A percentile compares a stretch with the other conserved stretches of the same genome.
Evolutionary conservation across 2,888 invertebrate species (phyloP).

Genomic region (Metallyticus violacea): DNA sequence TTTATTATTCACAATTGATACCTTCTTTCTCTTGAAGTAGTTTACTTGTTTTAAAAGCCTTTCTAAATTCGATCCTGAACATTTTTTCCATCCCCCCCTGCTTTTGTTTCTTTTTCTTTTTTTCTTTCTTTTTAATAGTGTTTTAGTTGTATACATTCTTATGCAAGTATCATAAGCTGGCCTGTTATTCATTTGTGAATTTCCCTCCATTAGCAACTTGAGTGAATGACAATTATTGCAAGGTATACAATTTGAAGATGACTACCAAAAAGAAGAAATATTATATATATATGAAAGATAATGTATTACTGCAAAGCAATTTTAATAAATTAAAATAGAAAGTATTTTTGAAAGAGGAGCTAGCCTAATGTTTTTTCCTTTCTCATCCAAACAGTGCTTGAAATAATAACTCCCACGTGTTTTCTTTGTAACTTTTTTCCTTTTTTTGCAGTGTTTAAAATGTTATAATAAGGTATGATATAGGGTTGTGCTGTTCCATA

Average conservation of each 20-base stretch:
- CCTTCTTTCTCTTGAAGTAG: neutral
- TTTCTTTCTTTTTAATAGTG: neutral
- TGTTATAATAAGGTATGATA: neutral
- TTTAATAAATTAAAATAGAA: constrained; percentile 15
- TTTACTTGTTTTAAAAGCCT: neutral
- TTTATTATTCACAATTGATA: neutral
- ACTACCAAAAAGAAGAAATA: neutral
- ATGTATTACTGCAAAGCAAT: constrained; percentile 15
- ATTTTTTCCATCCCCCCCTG: neutral
- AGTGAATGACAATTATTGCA: neutral
- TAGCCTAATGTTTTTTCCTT: neutral
- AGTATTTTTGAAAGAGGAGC: neutral
- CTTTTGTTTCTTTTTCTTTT: too few species aligned
- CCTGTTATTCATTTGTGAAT: neutral
- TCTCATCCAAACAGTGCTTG: neutral
- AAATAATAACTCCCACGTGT: neutral
- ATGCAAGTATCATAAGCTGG: neutral
- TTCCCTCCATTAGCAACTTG: neutral
- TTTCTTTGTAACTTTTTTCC: neutral
- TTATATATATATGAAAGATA: neutral
- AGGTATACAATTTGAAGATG: neutral
- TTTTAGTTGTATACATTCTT: neutral
- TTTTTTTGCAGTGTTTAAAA: neutral
- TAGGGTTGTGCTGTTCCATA: neutral
- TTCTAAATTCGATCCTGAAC: neutral